Evolutionary conservation across 37 sponge, comb jelly and placozoan genomes (phyloP), one percentile per base, ranked within the genome.

Genomic region (Chondrosia reniformis): DNA sequence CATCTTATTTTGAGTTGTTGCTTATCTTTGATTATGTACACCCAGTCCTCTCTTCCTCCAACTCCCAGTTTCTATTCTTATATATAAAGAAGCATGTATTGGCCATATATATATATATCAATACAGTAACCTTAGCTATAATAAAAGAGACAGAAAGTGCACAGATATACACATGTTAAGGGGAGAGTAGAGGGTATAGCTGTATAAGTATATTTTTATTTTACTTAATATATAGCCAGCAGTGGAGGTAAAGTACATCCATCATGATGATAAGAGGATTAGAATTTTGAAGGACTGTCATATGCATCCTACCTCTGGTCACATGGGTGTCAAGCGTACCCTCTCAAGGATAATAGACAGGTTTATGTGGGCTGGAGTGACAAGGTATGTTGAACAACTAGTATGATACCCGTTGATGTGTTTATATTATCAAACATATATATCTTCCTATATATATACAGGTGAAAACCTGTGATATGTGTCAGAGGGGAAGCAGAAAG

Each of bases 271-370:
- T 64, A 75, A 80, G 40, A 37, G 49, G 43, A 24, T 37, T 10
- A 84, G 75, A 40, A 89, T 89, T 45, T 55, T 85, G 7, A 63
- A 32, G 55, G 77, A 82, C 30, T 89, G 85, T 46, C 89, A 89
- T 56, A 44, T 66, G 34, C 82, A 85, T 75, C 85, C 85, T 37
- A 89, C 89, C 44, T 65, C 81, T 69, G 89, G 89, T 6, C 89
- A 89, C 81, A 64, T 89, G 89, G 85, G 82, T 40, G 44, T 63
- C 30, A 80, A 85, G 63, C 42, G 38, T 30, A 89, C 89, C 19
- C 24, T 81, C 19, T 56, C 31, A 34, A 22, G 85, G 21, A 84
- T 89, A 4, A 81, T 71, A 36, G 89, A 84, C 43, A 42, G 83
- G 8, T 89, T 84, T 74, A 84, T 77, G 69, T 86, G 87, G 81